Percentiles rank a stretch among this genome's conserved stretches.
Evolutionary conservation across 2,113 vertebrate genomes (phyloP).

Genomic region (Malurus melanocephalus): DNA sequence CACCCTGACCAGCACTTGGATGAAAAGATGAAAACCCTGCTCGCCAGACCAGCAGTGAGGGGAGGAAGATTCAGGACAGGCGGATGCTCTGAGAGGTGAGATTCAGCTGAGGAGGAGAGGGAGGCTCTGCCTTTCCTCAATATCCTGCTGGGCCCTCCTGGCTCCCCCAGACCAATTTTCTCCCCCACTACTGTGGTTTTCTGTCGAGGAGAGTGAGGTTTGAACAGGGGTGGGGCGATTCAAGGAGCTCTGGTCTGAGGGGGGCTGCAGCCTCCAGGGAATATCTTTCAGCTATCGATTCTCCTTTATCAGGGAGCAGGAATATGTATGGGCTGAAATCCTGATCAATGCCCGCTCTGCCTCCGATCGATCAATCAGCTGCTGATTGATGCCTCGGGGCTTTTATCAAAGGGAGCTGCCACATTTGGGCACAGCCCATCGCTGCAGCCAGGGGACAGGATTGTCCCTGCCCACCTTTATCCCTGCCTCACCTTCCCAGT

Average conservation of each 20-base stretch:
- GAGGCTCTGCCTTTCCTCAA: background rate
- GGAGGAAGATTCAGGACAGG: background rate
- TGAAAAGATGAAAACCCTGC: background rate
- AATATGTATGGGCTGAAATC: slow-evolving; percentile 38
- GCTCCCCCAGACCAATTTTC: background rate
- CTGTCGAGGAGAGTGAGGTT: background rate
- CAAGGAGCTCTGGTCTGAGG: background rate
- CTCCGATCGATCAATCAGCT: background rate
- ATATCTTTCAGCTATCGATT: slow-evolving; percentile 14
- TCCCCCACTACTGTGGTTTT: background rate
- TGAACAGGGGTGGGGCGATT: background rate
- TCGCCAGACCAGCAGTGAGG: accelerated
- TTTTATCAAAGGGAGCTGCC: background rate
- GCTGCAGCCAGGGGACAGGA: background rate
- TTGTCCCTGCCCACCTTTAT: too few relatives aligned
- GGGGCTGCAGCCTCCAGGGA: background rate
- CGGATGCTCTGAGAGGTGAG: background rate
- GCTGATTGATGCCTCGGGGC: background rate
- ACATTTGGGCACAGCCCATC: background rate
- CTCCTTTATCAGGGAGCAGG: slow-evolving; percentile 40
- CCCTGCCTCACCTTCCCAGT: background rate
- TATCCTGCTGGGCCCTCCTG: background rate
- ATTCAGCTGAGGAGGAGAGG: background rate
- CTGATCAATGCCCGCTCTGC: slow-evolving; percentile 35
- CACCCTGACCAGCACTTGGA: background rate